Conservation (phyloP, 2,797 vertebrate species). For the Cirrhinus molitorella region DNA sequence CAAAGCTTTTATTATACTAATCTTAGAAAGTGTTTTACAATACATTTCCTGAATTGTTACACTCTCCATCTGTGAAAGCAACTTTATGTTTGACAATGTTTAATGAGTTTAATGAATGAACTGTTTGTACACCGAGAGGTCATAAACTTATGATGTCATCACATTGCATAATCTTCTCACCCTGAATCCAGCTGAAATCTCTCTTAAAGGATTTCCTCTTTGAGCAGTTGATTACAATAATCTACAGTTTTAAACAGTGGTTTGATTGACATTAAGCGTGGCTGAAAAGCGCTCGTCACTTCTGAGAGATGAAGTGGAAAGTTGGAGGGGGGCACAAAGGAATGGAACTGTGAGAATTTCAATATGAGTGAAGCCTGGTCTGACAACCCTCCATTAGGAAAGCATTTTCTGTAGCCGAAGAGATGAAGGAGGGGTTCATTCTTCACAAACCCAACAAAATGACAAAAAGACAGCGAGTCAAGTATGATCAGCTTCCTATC, state of each 20-base stretch:
- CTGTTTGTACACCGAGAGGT: background rate
- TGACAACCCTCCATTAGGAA: constrained; percentile 58
- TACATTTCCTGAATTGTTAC: background rate
- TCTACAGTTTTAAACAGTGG: constrained; percentile 21
- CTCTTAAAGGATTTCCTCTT: constrained; percentile 29
- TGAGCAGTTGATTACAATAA: constrained; percentile 35
- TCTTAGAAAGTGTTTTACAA: background rate
- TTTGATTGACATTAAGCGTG: constrained; percentile 39
- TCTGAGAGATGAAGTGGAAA: constrained; percentile 38
- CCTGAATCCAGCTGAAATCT: constrained; percentile 18
- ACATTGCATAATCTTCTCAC: constrained; percentile 15
- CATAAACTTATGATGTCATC: background rate
- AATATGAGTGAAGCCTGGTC: constrained; percentile 46
- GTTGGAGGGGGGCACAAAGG: constrained; percentile 7
- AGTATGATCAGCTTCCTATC: background rate
- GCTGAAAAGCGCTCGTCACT: constrained; percentile 36
- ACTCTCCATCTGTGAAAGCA: background rate
- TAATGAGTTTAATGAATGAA: constrained; percentile 18
- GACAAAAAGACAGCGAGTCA: constrained; percentile 29
- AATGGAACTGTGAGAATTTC: constrained; percentile 36
- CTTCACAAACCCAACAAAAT: constrained; percentile 39
- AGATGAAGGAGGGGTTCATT: background rate
- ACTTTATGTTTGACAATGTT: background rate
- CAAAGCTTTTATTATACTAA: too few relatives aligned
- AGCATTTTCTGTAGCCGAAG: constrained; percentile 41